A percentile compares a stretch with the other conserved stretches of the same genome.
phyloP scores from a whole-genome alignment of 2,797 vertebrate genomes.

The Ctenopoma kingsleyae region DNA sequence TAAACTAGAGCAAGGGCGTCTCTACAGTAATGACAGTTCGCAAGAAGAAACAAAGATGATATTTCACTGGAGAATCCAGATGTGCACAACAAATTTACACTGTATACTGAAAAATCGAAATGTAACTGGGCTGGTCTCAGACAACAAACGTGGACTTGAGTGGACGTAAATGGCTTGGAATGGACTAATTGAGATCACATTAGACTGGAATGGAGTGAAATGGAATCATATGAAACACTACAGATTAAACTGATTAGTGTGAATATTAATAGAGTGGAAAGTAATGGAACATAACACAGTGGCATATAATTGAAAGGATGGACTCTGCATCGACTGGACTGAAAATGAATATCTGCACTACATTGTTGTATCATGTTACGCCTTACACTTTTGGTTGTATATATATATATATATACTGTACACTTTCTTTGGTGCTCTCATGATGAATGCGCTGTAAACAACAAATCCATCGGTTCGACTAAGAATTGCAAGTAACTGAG shows the following conservation, averaged over 20 bases:
- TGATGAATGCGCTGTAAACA: slow-evolving; percentile 76
- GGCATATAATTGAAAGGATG: slow-evolving; percentile 39
- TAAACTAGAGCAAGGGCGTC: slow-evolving; percentile 38
- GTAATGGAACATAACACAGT: slow-evolving; percentile 27
- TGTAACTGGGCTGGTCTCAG: slow-evolving; percentile 79
- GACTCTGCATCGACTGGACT: slow-evolving; percentile 49
- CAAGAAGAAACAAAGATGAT: slow-evolving; percentile 27
- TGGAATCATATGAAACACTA: slow-evolving; percentile 29
- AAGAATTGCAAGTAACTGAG: slow-evolving; percentile 60
- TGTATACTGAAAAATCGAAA: slow-evolving; percentile 52
- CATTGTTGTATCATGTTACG: slow-evolving; percentile 72
- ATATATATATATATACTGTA: slow-evolving; percentile 78
- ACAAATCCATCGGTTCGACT: slow-evolving; percentile 68
- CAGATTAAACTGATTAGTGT: slow-evolving; percentile 33
- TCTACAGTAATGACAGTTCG: slow-evolving; percentile 43
- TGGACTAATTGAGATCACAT: slow-evolving; percentile 43
- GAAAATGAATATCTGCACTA: slow-evolving; percentile 68
- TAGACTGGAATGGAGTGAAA: slow-evolving; percentile 40
- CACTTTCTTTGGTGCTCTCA: slow-evolving; percentile 78
- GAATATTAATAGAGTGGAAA: slow-evolving; percentile 19
- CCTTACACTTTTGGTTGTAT: slow-evolving; percentile 77
- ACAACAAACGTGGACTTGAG: slow-evolving; percentile 33
- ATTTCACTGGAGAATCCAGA: slow-evolving; percentile 31
- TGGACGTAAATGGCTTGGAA: slow-evolving; percentile 29
- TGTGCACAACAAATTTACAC: slow-evolving; percentile 42